phyloP scores from a whole-genome alignment of 2,888 invertebrate species.

The Himalopsyche anomala region DNA sequence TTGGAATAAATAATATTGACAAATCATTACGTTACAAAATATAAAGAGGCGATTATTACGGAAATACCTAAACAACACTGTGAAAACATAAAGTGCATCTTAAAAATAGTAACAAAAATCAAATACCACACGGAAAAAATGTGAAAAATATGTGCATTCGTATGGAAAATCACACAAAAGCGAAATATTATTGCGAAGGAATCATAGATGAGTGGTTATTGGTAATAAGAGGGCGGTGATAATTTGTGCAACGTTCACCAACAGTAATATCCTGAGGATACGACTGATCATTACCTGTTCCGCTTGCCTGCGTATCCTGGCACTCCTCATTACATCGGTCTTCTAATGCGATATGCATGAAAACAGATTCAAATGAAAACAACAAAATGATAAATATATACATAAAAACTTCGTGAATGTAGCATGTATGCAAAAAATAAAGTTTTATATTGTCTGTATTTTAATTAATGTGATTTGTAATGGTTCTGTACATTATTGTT shows the following conservation, averaged over 20 bases:
- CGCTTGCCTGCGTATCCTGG: constrained; percentile 59
- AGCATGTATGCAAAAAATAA: neutral
- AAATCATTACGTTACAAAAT: too few species aligned
- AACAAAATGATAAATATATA: neutral
- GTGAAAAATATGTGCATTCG: neutral
- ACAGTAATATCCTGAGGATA: constrained; percentile 8
- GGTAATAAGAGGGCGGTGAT: neutral
- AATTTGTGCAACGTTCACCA: neutral
- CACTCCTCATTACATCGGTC: constrained; percentile 19
- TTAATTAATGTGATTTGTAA: too few species aligned
- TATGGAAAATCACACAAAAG: neutral
- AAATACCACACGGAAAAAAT: neutral
- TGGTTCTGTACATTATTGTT: too few species aligned
- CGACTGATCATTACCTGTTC: constrained; percentile 64
- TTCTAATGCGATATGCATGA: neutral
- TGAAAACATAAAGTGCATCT: neutral
- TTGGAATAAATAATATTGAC: neutral
- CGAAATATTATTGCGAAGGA: constrained; percentile 14
- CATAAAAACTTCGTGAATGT: neutral
- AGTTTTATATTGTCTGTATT: too few species aligned
- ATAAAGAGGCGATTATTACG: neutral
- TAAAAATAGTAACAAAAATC: neutral
- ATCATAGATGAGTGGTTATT: constrained; percentile 44
- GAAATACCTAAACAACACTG: neutral
- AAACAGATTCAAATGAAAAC: too few species aligned